Conservation (phyloP, 2,113 vertebrate species). For the Hypanus sabinus region DNA sequence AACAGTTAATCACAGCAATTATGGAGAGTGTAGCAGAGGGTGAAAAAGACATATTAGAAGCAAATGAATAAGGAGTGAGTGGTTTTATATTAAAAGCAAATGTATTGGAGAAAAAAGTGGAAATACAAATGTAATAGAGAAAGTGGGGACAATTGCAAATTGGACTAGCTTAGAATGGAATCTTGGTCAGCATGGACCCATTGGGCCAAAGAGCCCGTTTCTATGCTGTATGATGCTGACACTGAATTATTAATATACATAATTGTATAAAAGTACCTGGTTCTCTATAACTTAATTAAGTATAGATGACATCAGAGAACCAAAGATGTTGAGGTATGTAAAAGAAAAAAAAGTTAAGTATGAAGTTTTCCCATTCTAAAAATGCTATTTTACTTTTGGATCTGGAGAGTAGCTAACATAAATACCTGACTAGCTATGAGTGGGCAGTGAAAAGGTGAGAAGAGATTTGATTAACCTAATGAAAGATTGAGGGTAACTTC, state of each 20-base stretch:
- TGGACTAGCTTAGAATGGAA: too few species aligned
- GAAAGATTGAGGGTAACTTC: neutral
- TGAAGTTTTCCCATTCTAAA: neutral
- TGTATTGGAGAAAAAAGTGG: too few species aligned
- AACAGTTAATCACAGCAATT: neutral
- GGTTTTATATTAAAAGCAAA: neutral
- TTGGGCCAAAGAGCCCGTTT: too few species aligned
- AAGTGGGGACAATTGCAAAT: too few species aligned
- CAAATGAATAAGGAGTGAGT: neutral
- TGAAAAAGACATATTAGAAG: neutral
- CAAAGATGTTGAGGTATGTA: neutral
- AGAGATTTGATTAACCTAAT: neutral
- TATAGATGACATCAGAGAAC: neutral
- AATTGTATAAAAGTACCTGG: neutral
- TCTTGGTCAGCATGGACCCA: too few species aligned
- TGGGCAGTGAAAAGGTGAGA: neutral
- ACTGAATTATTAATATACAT: neutral
- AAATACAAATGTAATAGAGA: too few species aligned
- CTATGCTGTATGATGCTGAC: too few species aligned
- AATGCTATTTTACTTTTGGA: neutral
- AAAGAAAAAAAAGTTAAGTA: neutral
- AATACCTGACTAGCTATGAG: neutral
- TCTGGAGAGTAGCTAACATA: too few species aligned
- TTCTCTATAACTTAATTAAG: neutral
- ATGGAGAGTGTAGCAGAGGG: neutral